phyloP scores from a whole-genome alignment of 1,140 invertebrate genomes.

The Drosophila azteca region DNA sequence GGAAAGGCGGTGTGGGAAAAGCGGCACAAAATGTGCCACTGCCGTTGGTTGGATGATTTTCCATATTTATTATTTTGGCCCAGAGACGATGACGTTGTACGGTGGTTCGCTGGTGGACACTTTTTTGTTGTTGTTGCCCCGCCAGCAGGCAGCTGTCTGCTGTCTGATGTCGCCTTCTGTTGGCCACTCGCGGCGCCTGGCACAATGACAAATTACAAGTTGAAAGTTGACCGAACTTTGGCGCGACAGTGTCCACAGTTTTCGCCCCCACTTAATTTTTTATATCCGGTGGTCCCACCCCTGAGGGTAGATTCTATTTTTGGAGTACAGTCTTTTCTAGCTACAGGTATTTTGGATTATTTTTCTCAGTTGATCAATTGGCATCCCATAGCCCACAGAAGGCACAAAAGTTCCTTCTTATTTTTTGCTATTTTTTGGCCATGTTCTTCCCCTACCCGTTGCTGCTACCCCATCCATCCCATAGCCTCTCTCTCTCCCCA shows the following conservation, averaged over 20 bases:
- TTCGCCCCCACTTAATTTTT: constrained; percentile 30
- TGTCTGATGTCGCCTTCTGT: constrained; percentile 62
- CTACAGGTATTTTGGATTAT: too few relatives aligned
- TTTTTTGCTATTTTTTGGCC: constrained; percentile 17
- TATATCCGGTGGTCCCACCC: not conserved
- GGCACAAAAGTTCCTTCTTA: not conserved
- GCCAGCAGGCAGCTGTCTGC: constrained; percentile 39
- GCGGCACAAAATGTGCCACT: constrained; percentile 28
- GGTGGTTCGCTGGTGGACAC: constrained; percentile 49
- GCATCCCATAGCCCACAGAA: not conserved
- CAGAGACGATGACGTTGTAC: constrained; percentile 54
- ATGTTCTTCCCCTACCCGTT: constrained; percentile 3
- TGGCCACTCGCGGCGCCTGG: constrained; percentile 58
- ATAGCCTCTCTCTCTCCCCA: constrained; percentile 15
- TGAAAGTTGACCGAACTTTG: constrained; percentile 81
- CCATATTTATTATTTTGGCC: constrained; percentile 61
- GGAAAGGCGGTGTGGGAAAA: not conserved
- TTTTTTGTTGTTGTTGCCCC: constrained; percentile 17
- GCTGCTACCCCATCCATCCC: not conserved
- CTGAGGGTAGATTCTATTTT: too few relatives aligned
- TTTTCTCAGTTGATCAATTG: not conserved
- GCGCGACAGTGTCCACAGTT: constrained; percentile 47
- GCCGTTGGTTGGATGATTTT: constrained; percentile 49
- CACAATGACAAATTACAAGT: constrained; percentile 81
- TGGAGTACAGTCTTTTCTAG: too few relatives aligned